Conservation (phyloP, 2,113 vertebrate genomes). For the Tylochromis polylepis region DNA sequence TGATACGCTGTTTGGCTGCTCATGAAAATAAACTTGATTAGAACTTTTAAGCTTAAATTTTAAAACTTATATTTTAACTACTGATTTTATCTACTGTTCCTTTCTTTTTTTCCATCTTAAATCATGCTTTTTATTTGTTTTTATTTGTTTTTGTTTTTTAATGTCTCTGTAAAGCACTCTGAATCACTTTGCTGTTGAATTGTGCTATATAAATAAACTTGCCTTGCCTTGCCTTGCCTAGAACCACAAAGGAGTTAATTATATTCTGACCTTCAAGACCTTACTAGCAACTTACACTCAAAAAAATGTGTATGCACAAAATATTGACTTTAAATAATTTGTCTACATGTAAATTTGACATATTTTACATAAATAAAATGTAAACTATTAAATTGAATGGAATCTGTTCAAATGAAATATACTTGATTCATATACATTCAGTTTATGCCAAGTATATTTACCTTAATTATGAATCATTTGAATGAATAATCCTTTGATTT, state of each 20-base stretch:
- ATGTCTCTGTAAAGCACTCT: too few species aligned
- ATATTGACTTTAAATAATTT: neutral
- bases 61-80: too few species aligned
- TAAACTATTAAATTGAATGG: neutral
- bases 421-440: neutral
- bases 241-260: neutral
- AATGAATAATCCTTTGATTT: neutral
- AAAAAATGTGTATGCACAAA: neutral
- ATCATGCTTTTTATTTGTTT: too few species aligned
- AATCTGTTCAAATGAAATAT: neutral
- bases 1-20: neutral
- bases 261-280: neutral
- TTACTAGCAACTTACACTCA: neutral
- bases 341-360: neutral
- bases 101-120: too few species aligned
- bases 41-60: too few species aligned
- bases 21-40: neutral
- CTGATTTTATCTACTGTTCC: too few species aligned
- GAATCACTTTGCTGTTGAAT: too few species aligned
- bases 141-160: too few species aligned
- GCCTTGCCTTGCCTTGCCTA: too few species aligned
- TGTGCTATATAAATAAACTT: too few species aligned
- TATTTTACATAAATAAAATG: neutral
- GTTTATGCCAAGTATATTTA: neutral
- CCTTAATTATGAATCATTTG: neutral